Conservation (phyloP, 2,113 vertebrate species). For the Nannobrachium achirus region DNA sequence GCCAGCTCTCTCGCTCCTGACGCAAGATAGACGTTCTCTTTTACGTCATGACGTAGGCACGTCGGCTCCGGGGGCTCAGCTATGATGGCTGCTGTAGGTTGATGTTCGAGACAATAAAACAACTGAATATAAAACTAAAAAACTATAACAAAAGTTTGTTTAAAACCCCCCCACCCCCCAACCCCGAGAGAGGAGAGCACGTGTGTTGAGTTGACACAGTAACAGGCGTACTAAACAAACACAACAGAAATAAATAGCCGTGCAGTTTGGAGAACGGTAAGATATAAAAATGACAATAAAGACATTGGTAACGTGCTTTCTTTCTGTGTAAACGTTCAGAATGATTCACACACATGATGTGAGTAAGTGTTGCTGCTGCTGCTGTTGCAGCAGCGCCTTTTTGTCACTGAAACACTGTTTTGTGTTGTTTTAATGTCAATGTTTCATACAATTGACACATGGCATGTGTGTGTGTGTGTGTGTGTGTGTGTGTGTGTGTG, state of each 20-base stretch:
- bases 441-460: no score
- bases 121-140: conserved; percentile 64
- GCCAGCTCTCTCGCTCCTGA: no score
- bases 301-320: background rate
- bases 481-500: background rate
- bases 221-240: conserved; percentile 56
- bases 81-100: conserved; percentile 79
- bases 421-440: no score
- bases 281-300: conserved; percentile 57
- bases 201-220: conserved; percentile 56
- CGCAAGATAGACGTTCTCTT: conserved; percentile 37
- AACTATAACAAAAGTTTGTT: conserved; percentile 77
- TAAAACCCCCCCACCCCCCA: conserved; percentile 64
- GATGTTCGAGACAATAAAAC: conserved; percentile 68
- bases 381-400: no score
- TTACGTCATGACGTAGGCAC: conserved; percentile 67
- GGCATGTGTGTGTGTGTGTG: no score
- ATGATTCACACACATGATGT: conserved; percentile 7
- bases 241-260: conserved; percentile 10
- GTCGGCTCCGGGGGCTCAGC: conserved; percentile 56
- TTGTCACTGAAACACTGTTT: background rate
- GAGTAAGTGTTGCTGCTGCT: background rate
- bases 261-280: conserved; percentile 78
- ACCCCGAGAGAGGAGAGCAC: conserved; percentile 47
- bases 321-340: no score